A percentile compares a stretch with the other conserved stretches of the same genome.
These are phyloP conservation scores for Melanotaenia parkinsoni DNA, from an alignment of 2,797 vertebrate genomes.

Conservation along the genomic window DNA sequence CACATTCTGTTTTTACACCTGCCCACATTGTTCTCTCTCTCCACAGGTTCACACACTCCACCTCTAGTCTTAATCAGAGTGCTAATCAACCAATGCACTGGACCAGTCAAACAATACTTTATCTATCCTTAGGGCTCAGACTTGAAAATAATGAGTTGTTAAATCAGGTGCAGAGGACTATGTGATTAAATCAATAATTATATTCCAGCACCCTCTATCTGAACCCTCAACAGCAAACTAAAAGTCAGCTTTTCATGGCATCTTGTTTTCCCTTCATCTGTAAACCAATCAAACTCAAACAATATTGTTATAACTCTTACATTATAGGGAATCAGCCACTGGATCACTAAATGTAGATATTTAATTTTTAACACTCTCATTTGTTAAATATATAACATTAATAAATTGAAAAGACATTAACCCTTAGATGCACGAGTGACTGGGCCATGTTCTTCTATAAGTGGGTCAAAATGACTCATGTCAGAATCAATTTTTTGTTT, in stretches of 20 bases:
- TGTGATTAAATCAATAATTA: slow-evolving; percentile 67
- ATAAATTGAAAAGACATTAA: no score
- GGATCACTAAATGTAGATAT: not conserved
- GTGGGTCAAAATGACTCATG: no score
- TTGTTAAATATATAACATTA: not conserved
- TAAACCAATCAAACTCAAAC: slow-evolving; percentile 16
- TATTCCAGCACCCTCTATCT: slow-evolving; percentile 35
- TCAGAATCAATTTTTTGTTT: no score
- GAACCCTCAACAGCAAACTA: slow-evolving; percentile 27
- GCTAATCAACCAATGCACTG: slow-evolving; percentile 70
- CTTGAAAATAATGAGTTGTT: slow-evolving; percentile 68
- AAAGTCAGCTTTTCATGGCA: not conserved
- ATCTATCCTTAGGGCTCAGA: slow-evolving; percentile 64
- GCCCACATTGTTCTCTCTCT: slow-evolving; percentile 49
- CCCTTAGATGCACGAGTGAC: no score
- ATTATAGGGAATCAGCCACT: not conserved
- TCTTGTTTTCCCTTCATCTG: slow-evolving; percentile 25
- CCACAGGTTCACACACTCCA: slow-evolving; percentile 66
- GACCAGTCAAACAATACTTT: slow-evolving; percentile 66
- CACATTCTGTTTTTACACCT: slow-evolving; percentile 37
- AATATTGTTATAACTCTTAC: slow-evolving; percentile 6
- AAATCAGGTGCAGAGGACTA: slow-evolving; percentile 55
- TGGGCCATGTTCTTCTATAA: no score
- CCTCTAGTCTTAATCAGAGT: slow-evolving; percentile 69
- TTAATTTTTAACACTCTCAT: not conserved